Evolutionary conservation across 2,888 invertebrate genomes (phyloP).

Genomic region (Trypoxylon attenuatum): DNA sequence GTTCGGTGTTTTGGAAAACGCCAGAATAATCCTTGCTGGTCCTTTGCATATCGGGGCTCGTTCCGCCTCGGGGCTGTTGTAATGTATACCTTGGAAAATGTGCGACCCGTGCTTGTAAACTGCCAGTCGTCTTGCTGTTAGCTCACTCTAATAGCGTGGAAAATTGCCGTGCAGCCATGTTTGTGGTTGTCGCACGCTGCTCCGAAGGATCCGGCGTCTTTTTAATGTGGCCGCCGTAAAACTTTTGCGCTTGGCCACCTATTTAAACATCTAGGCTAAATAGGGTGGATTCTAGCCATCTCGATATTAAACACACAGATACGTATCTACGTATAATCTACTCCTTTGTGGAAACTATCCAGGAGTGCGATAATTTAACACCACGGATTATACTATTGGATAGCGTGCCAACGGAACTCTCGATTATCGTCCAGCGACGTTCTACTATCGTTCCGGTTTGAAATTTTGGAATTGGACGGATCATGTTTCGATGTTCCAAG

Average conservation of each 20-base stretch:
- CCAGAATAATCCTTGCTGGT: conserved; percentile 40
- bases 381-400: neutral
- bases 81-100: conserved; percentile 24
- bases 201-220: conserved; percentile 8
- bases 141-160: conserved; percentile 31
- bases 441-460: too few relatives aligned
- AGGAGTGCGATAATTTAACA: neutral
- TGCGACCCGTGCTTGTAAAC: conserved; percentile 27
- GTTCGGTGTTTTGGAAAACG: conserved; percentile 44
- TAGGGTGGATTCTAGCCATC: neutral
- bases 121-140: conserved; percentile 26
- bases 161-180: conserved; percentile 27
- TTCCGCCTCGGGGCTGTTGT: conserved; percentile 1
- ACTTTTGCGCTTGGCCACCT: neutral
- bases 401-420: too few relatives aligned
- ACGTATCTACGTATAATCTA: neutral
- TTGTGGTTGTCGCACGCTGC: neutral
- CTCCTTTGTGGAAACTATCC: too few relatives aligned
- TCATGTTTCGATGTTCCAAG: neutral
- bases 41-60: conserved; percentile 49
- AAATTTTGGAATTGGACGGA: too few relatives aligned
- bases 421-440: too few relatives aligned
- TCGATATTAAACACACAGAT: neutral
- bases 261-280: neutral
- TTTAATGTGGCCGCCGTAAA: conserved; percentile 4